phyloP scores from a whole-genome alignment of 2,888 invertebrate genomes.

The Acleris laterana region DNA sequence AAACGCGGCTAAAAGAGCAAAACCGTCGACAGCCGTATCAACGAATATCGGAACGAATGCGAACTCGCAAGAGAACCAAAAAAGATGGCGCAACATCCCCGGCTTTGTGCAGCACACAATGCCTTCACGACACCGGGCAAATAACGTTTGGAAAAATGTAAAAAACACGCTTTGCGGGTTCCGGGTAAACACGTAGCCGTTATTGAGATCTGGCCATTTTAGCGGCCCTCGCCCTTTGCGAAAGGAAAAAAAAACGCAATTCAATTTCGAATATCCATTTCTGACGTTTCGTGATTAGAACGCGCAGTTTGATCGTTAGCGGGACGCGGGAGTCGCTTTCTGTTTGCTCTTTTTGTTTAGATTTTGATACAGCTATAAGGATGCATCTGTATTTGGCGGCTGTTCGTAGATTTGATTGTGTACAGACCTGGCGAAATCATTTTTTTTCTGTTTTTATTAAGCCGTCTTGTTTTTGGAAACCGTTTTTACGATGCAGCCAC shows the following conservation, averaged over 20 bases:
- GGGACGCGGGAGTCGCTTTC: constrained; percentile 36
- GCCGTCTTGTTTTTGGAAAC: no score
- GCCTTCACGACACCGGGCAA: constrained; percentile 82
- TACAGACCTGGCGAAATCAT: no score
- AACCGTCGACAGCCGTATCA: constrained; percentile 52
- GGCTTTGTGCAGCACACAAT: constrained; percentile 77
- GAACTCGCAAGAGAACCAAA: constrained; percentile 54
- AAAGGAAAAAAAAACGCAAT: constrained; percentile 68
- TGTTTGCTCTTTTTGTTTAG: constrained; percentile 31
- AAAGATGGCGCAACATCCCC: constrained; percentile 65
- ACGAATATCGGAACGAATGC: constrained; percentile 63
- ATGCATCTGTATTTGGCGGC: not conserved
- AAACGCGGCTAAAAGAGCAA: constrained; percentile 43
- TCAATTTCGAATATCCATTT: constrained; percentile 83
- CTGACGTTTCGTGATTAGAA: constrained; percentile 83
- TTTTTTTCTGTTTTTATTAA: no score
- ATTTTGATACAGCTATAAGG: constrained; percentile 20
- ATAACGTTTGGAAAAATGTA: constrained; percentile 80
- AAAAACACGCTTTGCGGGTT: constrained; percentile 80
- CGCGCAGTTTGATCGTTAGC: constrained; percentile 81
- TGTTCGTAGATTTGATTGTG: no score
- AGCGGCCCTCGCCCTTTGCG: constrained; percentile 75
- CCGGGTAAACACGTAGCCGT: constrained; percentile 82
- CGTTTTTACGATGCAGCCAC: no score
- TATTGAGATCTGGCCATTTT: constrained; percentile 83